Base-by-base conservation (phyloP, 2,888 invertebrate species). In the Amiota minor region DNA sequence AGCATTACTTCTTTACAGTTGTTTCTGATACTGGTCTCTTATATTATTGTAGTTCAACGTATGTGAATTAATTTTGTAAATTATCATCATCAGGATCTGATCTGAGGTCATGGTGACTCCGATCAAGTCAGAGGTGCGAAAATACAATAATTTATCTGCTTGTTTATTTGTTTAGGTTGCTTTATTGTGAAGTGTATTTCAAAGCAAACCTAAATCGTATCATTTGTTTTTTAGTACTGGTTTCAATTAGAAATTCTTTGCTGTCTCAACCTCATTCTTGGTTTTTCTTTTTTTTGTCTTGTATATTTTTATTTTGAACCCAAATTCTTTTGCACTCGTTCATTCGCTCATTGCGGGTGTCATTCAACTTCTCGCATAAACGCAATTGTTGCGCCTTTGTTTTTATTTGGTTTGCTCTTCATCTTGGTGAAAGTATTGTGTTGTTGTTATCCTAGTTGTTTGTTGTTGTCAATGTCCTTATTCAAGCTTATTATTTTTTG, bases 301-400 rank as follows among this genome's bases (percentile, higher is more conserved):
- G 6, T 53, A n/a, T 16, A 16, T 50, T 9, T 50, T 14, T 16
- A 20, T 16, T 56, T 9, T 53, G 53, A 12, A n/a, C 53, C 53
- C 53, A 53, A n/a, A 16, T 53, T 14, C 14, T 53, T 35, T 35
- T 35, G 35, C 9, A 9, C 59, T 18, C 16, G 9, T 59, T 16
- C n/a, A 18, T 16, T 14, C 56, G 10, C 18, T 14, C 56, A 18
- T n/a, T 23, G 62, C 35, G 62, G 12, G 16, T 62, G 62, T 62
- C 62, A 62, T 62, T 62, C 62, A 62, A 23, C 62, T 16, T 45
- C 45, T 12, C 10, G 14, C 62, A 35, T 23, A 23, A 2, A 14
- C 62, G 84, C 82, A 83, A 83, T 83, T 83, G 82, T 83, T 83
- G 82, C 82, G 82, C 82, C 82, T 85, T 85, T 35, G 84, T 85